Conservation (phyloP, 2,888 invertebrate genomes). For the Prionchulus punctatus region DNA sequence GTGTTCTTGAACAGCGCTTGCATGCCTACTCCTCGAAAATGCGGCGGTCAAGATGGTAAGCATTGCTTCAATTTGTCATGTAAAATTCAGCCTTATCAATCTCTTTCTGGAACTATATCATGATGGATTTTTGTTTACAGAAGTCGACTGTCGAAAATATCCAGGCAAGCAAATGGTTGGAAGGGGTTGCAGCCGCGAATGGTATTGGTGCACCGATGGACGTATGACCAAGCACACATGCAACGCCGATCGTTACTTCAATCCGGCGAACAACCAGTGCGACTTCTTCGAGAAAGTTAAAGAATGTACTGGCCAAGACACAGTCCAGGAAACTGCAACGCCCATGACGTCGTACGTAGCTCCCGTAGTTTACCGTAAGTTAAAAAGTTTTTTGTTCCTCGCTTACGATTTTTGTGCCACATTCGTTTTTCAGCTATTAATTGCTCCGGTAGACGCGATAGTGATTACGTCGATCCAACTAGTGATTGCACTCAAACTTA, state of each 20-base stretch:
- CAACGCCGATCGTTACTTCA: background rate
- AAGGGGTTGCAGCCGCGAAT: background rate
- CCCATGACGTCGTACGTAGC: no score
- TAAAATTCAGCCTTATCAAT: no score
- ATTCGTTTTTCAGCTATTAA: background rate
- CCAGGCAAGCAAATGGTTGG: background rate
- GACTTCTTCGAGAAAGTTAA: background rate
- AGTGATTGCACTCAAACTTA: background rate
- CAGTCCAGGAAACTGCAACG: background rate
- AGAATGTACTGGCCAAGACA: background rate
- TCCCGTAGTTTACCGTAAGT: no score
- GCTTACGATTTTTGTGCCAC: no score
- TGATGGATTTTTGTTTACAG: background rate
- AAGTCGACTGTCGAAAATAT: background rate
- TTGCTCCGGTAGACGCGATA: background rate
- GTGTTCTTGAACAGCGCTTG: no score
- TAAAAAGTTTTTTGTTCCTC: no score
- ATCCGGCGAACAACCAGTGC: background rate
- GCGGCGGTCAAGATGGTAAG: no score
- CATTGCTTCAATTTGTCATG: no score
- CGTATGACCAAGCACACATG: background rate
- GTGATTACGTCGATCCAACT: background rate
- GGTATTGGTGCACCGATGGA: background rate
- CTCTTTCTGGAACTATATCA: no score
- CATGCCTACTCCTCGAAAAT: no score